Conservation (phyloP, 2,888 invertebrate genomes). For the Drosophila villosipedis region DNA sequence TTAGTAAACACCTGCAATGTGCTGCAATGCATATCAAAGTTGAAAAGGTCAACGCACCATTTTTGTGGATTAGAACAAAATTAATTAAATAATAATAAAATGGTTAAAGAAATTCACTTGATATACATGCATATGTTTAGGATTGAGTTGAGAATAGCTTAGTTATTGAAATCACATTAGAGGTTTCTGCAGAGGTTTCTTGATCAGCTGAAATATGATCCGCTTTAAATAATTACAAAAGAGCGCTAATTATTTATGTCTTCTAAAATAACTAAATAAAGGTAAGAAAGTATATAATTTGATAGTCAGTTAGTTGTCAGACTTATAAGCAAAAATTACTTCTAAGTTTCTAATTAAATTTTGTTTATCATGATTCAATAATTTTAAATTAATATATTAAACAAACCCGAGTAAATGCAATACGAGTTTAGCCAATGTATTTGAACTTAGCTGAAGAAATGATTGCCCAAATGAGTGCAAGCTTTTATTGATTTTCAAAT, state of each 20-base stretch:
- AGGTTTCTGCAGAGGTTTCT: background rate
- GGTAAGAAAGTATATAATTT: background rate
- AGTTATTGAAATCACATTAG: background rate
- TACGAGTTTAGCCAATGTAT: background rate
- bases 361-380: background rate
- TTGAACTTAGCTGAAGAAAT: background rate
- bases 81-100: constrained; percentile 1
- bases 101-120: background rate
- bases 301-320: background rate
- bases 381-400: background rate
- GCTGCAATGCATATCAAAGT: constrained; percentile 12
- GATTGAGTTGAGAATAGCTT: background rate
- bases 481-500: background rate
- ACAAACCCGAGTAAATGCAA: background rate
- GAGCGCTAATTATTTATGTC: background rate
- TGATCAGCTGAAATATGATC: background rate
- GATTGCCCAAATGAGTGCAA: background rate
- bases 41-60: constrained; percentile 2
- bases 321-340: background rate
- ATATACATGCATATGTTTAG: background rate
- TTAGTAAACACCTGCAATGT: constrained; percentile 29
- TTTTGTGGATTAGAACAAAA: background rate
- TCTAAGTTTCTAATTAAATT: background rate
- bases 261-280: background rate
- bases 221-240: background rate